These are phyloP conservation scores for Cheilosia urbana DNA, from an alignment of 2,888 invertebrate species.

Conservation along the genomic window DNA sequence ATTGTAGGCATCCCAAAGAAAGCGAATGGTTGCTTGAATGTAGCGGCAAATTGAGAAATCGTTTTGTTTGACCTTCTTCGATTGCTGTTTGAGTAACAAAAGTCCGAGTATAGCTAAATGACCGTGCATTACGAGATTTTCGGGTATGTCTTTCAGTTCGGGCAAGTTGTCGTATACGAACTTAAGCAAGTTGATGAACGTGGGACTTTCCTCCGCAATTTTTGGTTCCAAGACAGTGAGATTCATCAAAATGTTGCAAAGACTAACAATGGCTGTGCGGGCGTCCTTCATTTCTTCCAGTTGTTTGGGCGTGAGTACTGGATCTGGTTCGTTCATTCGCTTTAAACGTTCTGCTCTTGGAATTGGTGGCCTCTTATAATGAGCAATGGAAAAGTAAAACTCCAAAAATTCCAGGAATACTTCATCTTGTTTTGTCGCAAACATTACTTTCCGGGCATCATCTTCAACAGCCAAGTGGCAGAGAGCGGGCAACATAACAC, in stretches of 20 bases:
- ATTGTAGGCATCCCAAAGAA: constrained; percentile 96
- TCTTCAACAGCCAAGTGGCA: constrained; percentile 97
- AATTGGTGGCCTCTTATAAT: constrained; percentile 92
- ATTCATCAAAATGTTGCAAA: constrained; percentile 97
- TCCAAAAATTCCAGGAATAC: constrained; percentile 91
- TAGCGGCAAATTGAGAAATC: constrained; percentile 95
- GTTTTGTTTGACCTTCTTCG: constrained; percentile 92
- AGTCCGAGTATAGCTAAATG: constrained; percentile 93
- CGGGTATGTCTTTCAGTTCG: constrained; percentile 92
- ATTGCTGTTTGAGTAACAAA: constrained; percentile 92
- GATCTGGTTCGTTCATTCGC: constrained; percentile 90
- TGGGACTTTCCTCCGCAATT: constrained; percentile 90
- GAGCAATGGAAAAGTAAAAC: constrained; percentile 94
- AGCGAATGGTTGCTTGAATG: constrained; percentile 94
- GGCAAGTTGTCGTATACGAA: constrained; percentile 94
- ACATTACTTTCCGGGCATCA: constrained; percentile 90
- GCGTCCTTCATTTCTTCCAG: constrained; percentile 93
- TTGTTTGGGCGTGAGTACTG: constrained; percentile 89
- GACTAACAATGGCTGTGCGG: constrained; percentile 92
- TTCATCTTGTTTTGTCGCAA: constrained; percentile 91
- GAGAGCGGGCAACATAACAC: constrained; percentile 93
- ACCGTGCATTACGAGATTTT: constrained; percentile 93
- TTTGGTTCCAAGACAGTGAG: constrained; percentile 94
- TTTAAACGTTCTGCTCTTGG: constrained; percentile 92
- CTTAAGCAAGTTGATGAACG: constrained; percentile 92